phyloP scores from a whole-genome alignment of 37 sponge, comb jelly and placozoan genomes.

The Geodia barretti region DNA sequence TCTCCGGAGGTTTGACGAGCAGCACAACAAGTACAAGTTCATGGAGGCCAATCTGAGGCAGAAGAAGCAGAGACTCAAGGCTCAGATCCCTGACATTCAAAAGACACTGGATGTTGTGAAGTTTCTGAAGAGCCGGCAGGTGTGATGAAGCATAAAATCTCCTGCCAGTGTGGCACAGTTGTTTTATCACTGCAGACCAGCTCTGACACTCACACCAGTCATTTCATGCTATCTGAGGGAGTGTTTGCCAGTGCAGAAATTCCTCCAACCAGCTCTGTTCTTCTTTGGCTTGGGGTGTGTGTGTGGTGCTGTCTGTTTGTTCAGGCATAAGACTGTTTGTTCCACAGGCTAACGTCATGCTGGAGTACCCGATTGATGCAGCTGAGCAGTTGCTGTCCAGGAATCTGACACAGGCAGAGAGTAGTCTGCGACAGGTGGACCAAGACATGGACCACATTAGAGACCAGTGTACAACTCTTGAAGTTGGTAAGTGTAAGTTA shows the following conservation, averaged over 20 bases:
- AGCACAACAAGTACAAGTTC: constrained; percentile 91
- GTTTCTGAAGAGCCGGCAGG: constrained; percentile 58
- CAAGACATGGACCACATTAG: constrained; percentile 82
- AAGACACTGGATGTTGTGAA: constrained; percentile 74
- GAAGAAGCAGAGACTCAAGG: constrained; percentile 78
- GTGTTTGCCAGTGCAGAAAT: constrained; percentile 85
- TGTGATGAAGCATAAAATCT: neutral
- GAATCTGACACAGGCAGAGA: constrained; percentile 75
- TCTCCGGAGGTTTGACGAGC: constrained; percentile 86
- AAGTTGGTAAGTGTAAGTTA: constrained; percentile 74
- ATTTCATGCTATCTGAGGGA: constrained; percentile 81
- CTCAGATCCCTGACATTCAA: constrained; percentile 86
- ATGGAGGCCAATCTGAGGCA: constrained; percentile 84
- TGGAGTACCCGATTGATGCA: constrained; percentile 92
- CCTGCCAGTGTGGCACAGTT: neutral
- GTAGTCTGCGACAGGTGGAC: constrained; percentile 55
- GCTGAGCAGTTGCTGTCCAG: constrained; percentile 71
- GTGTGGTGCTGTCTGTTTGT: neutral
- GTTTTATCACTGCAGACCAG: constrained; percentile 31
- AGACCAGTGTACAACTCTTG: constrained; percentile 92
- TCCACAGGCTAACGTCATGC: constrained; percentile 91
- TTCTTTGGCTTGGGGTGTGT: constrained; percentile 91
- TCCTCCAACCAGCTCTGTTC: constrained; percentile 79
- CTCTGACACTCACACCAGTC: constrained; percentile 48
- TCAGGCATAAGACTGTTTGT: neutral